These are phyloP conservation scores for Perizoma flavofasciatum DNA, from an alignment of 2,888 invertebrate species.

Conservation along the genomic window DNA sequence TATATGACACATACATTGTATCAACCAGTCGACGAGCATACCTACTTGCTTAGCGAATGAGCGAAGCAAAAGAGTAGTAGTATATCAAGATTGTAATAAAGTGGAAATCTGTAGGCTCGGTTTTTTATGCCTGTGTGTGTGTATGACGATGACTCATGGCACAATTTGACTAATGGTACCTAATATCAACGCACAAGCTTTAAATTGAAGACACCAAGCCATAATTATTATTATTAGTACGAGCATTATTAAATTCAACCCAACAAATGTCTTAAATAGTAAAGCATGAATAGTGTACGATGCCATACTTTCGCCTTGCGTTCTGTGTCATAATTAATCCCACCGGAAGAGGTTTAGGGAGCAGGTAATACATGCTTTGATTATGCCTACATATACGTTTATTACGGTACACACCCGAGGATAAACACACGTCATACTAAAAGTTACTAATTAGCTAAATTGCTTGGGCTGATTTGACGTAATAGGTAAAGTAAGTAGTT, in stretches of 20 bases:
- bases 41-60: too few species aligned
- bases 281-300: too few species aligned
- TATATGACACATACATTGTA: too few species aligned
- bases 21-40: too few species aligned
- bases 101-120: too few species aligned
- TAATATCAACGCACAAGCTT: too few species aligned
- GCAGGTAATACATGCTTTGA: neutral
- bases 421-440: conserved; percentile 24
- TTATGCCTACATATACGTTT: conserved; percentile 10
- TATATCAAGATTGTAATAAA: too few species aligned
- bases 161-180: too few species aligned
- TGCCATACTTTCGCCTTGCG: neutral
- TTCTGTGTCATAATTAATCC: conserved; percentile 23
- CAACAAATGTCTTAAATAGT: neutral
- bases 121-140: too few species aligned
- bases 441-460: conserved; percentile 25
- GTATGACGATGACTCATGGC: too few species aligned
- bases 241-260: neutral
- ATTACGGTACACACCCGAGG: conserved; percentile 19
- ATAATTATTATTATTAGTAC: neutral
- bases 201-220: neutral
- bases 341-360: conserved; percentile 23
- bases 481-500: too few species aligned
- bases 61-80: too few species aligned
- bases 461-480: neutral